phyloP scores from a whole-genome alignment of 2,797 vertebrate genomes.

The Lacerta viridis region DNA sequence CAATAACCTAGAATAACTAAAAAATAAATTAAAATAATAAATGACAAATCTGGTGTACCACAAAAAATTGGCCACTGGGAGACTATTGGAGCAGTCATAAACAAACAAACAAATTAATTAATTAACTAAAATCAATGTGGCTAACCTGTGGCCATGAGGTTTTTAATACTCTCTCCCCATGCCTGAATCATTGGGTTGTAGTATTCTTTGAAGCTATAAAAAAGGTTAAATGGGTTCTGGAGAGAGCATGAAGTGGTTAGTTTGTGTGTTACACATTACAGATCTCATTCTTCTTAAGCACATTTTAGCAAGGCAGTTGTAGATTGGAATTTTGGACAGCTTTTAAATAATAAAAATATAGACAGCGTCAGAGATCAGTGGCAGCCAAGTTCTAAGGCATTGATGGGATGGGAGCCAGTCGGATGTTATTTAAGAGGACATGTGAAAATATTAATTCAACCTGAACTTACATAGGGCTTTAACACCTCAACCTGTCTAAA shows the following conservation, averaged over 20 bases:
- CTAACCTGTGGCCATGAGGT: no score
- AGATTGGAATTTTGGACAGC: not conserved
- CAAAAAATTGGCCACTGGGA: no score
- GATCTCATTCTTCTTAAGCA: not conserved
- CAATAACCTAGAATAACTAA: no score
- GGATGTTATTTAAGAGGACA: not conserved
- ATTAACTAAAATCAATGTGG: not conserved
- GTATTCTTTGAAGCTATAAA: not conserved
- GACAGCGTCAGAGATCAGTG: not conserved
- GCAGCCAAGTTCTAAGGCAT: not conserved
- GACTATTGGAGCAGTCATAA: no score
- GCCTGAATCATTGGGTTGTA: not conserved
- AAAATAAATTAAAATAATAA: no score
- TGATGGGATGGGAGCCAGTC: no score
- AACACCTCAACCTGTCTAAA: not conserved
- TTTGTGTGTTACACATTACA: not conserved
- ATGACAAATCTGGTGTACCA: no score
- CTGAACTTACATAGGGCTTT: not conserved
- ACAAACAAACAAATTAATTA: no score
- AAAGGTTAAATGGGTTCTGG: not conserved
- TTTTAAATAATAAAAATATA: not conserved
- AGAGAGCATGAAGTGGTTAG: no score
- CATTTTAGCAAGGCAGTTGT: constrained; percentile 5
- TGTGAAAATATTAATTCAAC: not conserved
- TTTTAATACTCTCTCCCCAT: no score